These are phyloP conservation scores for Elgaria multicarinata DNA, from an alignment of 2,113 vertebrate species.

Conservation along the genomic window DNA sequence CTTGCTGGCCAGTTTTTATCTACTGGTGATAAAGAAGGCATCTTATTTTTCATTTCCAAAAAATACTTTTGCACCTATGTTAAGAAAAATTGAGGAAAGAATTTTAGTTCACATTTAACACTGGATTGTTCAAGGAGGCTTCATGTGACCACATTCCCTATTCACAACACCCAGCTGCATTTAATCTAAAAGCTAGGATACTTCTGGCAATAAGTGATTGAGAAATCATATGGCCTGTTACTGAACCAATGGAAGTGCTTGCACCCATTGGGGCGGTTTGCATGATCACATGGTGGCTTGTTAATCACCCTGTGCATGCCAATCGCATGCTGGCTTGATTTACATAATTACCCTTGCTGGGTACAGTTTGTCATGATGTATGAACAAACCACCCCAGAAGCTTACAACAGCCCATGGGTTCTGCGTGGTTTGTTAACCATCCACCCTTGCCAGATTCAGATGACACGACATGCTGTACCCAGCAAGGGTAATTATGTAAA, in stretches of 20 bases:
- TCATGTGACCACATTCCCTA: constrained; percentile 17
- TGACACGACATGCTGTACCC: no score
- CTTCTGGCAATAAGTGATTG: neutral
- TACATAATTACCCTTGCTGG: no score
- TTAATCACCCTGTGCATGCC: no score
- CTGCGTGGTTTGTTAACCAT: no score
- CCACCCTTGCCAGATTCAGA: no score
- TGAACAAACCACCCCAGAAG: no score
- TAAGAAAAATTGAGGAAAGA: constrained; percentile 55
- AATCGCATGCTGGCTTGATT: no score
- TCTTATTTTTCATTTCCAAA: constrained; percentile 87
- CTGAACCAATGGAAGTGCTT: neutral
- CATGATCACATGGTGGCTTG: no score
- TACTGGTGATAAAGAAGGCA: constrained; percentile 94
- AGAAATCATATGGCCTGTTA: neutral
- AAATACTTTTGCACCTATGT: constrained; percentile 96
- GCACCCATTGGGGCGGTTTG: no score
- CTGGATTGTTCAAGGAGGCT: neutral
- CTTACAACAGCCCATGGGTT: no score
- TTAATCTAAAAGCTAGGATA: neutral
- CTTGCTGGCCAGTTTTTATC: constrained; percentile 92
- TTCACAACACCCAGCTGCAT: neutral
- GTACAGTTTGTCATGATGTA: no score
- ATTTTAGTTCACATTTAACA: constrained; percentile 12
- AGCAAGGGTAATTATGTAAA: no score